Evolutionary conservation across 2,797 vertebrate species (phyloP).

Genomic region (Lithobates sylvaticus): DNA sequence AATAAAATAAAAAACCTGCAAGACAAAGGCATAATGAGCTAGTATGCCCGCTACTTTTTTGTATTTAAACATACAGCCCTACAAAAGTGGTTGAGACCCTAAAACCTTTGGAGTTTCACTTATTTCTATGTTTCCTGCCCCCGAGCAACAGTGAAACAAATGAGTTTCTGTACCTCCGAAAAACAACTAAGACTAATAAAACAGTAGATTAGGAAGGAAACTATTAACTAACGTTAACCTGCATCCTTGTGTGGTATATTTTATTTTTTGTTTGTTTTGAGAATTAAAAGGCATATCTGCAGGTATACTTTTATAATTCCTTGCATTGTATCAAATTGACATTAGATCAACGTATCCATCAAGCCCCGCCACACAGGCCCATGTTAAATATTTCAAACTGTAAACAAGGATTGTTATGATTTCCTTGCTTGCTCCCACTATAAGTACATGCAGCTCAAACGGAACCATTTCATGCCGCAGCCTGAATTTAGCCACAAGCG

Average conservation of each 20-base stretch:
- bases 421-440: constrained; percentile 64
- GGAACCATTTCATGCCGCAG: constrained; percentile 69
- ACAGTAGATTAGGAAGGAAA: background rate
- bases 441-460: constrained; percentile 65
- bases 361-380: background rate
- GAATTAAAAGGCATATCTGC: constrained; percentile 3
- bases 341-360: constrained; percentile 39
- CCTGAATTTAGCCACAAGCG: constrained; percentile 74
- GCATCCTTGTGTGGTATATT: constrained; percentile 2
- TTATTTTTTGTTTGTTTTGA: constrained; percentile 20
- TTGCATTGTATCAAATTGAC: constrained; percentile 22
- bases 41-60: no score
- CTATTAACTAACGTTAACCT: background rate
- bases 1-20: no score
- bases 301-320: constrained; percentile 3
- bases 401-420: constrained; percentile 65
- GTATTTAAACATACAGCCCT: no score
- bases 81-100: no score
- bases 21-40: no score
- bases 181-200: background rate
- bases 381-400: constrained; percentile 54
- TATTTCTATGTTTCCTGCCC: no score
- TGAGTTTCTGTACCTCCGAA: background rate
- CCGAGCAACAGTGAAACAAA: no score
- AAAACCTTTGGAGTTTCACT: no score